These are phyloP conservation scores for Caerostris extrusa DNA, from an alignment of 1,140 invertebrate species.

Conservation along the genomic window DNA sequence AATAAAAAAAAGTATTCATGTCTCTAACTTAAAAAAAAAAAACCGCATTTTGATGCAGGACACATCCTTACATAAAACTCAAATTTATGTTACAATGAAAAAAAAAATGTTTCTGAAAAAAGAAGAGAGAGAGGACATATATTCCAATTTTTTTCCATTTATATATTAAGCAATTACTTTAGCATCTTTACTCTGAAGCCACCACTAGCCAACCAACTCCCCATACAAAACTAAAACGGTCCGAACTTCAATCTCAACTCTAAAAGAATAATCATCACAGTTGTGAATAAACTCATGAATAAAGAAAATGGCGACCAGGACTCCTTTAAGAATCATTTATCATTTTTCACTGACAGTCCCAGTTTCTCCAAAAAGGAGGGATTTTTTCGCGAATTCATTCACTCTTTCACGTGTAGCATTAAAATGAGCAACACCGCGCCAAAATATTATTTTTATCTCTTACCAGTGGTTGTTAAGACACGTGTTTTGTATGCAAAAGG, in stretches of 20 bases:
- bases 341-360: conserved; percentile 52
- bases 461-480: background rate
- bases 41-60: background rate
- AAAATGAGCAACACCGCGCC: background rate
- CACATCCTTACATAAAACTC: background rate
- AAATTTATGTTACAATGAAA: no score
- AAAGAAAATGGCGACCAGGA: conserved; percentile 35
- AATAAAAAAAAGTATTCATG: no score
- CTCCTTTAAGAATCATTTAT: conserved; percentile 60
- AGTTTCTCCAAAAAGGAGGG: background rate
- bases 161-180: background rate
- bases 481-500: conserved; percentile 34
- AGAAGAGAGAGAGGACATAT: background rate
- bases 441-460: background rate
- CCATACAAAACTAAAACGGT: background rate
- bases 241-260: conserved; percentile 23
- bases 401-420: background rate
- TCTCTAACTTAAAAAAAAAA: background rate
- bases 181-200: conserved; percentile 33
- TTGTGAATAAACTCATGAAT: conserved; percentile 73
- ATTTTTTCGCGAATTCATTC: conserved; percentile 6
- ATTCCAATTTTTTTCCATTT: background rate
- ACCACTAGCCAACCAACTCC: background rate
- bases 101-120: background rate
- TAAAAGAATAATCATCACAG: conserved; percentile 64